A percentile compares a stretch with the other conserved stretches of the same genome.
These are phyloP conservation scores for Ormia ochracea DNA, from an alignment of 2,888 invertebrate species.

Conservation along the genomic window DNA sequence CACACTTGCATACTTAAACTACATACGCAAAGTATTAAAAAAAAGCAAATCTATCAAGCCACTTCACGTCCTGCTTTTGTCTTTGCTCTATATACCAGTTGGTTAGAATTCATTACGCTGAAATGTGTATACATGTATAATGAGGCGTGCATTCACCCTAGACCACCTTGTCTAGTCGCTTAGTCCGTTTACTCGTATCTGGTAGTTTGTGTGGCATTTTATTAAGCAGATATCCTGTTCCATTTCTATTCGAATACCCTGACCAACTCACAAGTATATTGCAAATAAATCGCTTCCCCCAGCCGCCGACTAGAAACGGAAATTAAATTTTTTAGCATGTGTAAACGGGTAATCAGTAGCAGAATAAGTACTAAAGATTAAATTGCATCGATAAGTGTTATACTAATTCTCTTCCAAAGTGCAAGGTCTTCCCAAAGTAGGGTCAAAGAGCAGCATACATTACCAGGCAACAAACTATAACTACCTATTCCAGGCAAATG, in stretches of 20 bases:
- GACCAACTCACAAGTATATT: neutral
- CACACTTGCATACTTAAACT: slow-evolving; percentile 9
- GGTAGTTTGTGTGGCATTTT: neutral
- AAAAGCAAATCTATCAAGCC: neutral
- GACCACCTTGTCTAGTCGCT: slow-evolving; percentile 64
- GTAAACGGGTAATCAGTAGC: neutral
- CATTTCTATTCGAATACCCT: slow-evolving; percentile 8
- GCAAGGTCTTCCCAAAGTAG: no score
- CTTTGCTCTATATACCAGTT: neutral
- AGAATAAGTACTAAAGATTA: no score
- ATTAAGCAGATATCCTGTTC: slow-evolving; percentile 46
- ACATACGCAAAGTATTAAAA: slow-evolving; percentile 31
- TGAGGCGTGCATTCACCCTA: slow-evolving; percentile 65
- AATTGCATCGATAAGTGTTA: no score
- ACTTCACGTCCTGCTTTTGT: neutral
- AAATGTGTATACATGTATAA: slow-evolving; percentile 27
- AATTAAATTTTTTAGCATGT: neutral
- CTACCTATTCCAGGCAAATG: no score
- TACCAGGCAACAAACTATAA: no score
- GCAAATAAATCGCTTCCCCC: no score
- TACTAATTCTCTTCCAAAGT: no score
- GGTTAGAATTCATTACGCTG: neutral
- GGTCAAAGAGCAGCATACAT: no score
- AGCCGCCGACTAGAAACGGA: neutral
- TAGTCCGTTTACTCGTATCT: slow-evolving; percentile 1